Evolutionary conservation across 2,888 invertebrate species (phyloP).

Genomic region (Drosophila peninsularis): DNA sequence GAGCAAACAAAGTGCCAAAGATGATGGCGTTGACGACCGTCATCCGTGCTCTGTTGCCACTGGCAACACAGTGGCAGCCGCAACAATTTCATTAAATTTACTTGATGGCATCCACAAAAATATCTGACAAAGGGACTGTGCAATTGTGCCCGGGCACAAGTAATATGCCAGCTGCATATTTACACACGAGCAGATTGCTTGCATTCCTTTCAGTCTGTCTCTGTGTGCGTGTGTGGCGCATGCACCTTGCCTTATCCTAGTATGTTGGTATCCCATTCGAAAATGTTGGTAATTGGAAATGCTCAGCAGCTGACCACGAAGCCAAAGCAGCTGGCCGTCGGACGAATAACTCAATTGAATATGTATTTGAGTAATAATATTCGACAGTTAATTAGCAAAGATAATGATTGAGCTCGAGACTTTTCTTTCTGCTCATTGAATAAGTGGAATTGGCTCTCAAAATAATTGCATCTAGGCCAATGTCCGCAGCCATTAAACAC

Average conservation of each 20-base stretch:
- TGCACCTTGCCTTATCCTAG: not conserved
- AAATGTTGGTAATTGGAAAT: conserved; percentile 39
- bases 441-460: conserved; percentile 34
- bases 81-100: conserved; percentile 75
- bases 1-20: conserved; percentile 50
- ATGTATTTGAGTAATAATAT: too few relatives aligned
- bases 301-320: conserved; percentile 31
- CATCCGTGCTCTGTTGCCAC: conserved; percentile 46
- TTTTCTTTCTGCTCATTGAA: conserved; percentile 20
- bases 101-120: conserved; percentile 50
- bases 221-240: not conserved
- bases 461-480: conserved; percentile 43
- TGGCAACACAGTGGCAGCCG: conserved; percentile 62
- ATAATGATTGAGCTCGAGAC: not conserved
- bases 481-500: conserved; percentile 41
- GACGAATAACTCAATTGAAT: not conserved
- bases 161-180: conserved; percentile 49
- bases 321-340: conserved; percentile 3
- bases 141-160: conserved; percentile 33
- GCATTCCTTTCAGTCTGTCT: not conserved
- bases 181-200: conserved; percentile 35
- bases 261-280: conserved; percentile 5
- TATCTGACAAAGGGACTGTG: conserved; percentile 63
- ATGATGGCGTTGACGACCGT: conserved; percentile 30
- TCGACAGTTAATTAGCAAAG: not conserved